These are phyloP conservation scores for Noctua janthe DNA, from an alignment of 2,888 invertebrate genomes.

Conservation along the genomic window DNA sequence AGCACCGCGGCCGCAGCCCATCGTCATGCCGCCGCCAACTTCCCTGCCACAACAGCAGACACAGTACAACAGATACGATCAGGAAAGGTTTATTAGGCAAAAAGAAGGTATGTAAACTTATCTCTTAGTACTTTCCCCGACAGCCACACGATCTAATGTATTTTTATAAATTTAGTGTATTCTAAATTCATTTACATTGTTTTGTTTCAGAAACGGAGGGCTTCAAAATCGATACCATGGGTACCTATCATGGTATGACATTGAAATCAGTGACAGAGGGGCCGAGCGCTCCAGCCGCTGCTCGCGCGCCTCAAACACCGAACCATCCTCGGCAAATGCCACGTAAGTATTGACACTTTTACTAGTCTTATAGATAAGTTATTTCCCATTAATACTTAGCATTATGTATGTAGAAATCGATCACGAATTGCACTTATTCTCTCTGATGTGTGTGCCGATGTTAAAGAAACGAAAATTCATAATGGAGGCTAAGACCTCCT, in stretches of 20 bases:
- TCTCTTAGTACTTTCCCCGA: background rate
- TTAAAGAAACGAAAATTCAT: background rate
- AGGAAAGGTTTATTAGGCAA: constrained; percentile 98
- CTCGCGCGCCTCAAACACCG: constrained; percentile 86
- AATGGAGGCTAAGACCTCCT: background rate
- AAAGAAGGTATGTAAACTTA: constrained; percentile 93
- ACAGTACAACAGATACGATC: constrained; percentile 99
- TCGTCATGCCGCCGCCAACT: constrained; percentile 91
- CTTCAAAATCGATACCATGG: constrained; percentile 99
- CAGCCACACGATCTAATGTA: background rate
- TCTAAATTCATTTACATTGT: background rate
- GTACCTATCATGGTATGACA: constrained; percentile 99
- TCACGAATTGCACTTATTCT: background rate
- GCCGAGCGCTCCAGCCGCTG: constrained; percentile 92
- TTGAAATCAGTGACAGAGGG: constrained; percentile 99
- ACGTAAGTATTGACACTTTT: constrained; percentile 75
- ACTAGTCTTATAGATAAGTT: background rate
- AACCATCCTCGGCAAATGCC: constrained; percentile 85
- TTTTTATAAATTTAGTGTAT: background rate
- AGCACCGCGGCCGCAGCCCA: constrained; percentile 88
- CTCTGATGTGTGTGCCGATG: background rate
- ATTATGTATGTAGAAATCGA: background rate
- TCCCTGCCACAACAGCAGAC: constrained; percentile 93
- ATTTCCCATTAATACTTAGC: background rate
- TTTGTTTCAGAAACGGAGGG: constrained; percentile 96